These are phyloP conservation scores for Crematogaster levior DNA, from an alignment of 2,888 invertebrate genomes.

Conservation along the genomic window DNA sequence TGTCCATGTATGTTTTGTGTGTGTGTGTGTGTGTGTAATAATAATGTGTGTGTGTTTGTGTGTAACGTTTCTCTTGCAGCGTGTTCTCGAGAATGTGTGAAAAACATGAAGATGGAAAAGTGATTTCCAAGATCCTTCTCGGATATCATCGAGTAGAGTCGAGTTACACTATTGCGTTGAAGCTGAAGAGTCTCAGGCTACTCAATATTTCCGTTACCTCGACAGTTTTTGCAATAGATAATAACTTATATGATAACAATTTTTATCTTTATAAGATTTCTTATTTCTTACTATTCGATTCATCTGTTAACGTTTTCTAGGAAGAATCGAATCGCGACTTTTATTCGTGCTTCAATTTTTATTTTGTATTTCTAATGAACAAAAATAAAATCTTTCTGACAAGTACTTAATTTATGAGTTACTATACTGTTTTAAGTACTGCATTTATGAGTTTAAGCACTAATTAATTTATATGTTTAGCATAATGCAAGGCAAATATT, in stretches of 20 bases:
- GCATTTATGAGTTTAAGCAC: too few species aligned
- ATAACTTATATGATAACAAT: conserved; percentile 26
- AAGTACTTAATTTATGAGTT: not conserved
- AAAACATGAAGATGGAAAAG: conserved; percentile 30
- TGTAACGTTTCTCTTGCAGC: not conserved
- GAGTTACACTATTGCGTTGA: conserved; percentile 16
- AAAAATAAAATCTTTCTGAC: not conserved
- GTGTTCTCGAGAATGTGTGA: conserved; percentile 14
- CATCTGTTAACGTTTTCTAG: not conserved
- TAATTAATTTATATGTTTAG: not conserved
- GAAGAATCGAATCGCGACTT: not conserved
- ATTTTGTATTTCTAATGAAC: not conserved
- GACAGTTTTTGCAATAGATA: conserved; percentile 16
- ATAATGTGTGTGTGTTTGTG: not conserved
- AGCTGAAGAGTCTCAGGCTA: conserved; percentile 22
- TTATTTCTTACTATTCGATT: not conserved
- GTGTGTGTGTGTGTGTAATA: not conserved
- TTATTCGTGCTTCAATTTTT: not conserved
- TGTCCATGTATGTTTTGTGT: too few species aligned
- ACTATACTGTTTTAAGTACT: too few species aligned
- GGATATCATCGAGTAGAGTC: conserved; percentile 40
- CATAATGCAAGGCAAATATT: not conserved
- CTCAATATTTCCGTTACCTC: conserved; percentile 4
- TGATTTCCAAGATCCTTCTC: conserved; percentile 45
- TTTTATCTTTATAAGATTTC: conserved; percentile 11